phyloP scores from a whole-genome alignment of 2,888 invertebrate species.

The Scaptomyza parva region DNA sequence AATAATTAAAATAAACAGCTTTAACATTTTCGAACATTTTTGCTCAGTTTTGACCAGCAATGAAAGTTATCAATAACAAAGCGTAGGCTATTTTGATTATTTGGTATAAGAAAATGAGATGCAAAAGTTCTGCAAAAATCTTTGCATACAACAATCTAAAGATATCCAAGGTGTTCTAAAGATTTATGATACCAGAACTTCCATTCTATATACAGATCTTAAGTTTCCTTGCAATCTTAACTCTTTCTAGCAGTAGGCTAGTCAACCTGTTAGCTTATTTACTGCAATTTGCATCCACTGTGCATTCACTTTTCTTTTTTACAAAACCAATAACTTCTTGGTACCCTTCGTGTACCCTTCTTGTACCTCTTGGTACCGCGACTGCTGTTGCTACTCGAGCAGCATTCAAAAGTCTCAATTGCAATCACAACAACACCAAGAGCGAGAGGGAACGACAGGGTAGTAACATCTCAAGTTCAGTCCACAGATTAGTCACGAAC shows the following conservation, averaged over 20 bases:
- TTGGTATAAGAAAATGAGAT: too few species aligned
- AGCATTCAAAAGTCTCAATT: conserved; percentile 60
- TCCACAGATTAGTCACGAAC: conserved; percentile 75
- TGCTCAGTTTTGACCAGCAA: too few species aligned
- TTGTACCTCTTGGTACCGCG: conserved; percentile 15
- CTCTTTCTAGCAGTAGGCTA: too few species aligned
- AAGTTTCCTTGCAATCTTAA: not conserved
- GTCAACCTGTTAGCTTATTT: not conserved
- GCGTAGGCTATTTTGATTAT: too few species aligned
- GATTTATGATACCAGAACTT: not conserved
- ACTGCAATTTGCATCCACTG: conserved; percentile 26
- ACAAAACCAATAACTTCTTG: conserved; percentile 37
- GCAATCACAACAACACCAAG: conserved; percentile 49
- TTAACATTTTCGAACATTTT: too few species aligned
- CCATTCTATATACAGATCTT: not conserved
- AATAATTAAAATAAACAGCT: too few species aligned
- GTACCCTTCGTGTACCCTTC: not conserved
- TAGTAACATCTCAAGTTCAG: conserved; percentile 66
- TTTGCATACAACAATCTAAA: too few species aligned
- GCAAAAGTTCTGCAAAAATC: too few species aligned
- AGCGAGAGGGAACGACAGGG: conserved; percentile 5
- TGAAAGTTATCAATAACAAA: too few species aligned
- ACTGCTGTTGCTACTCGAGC: conserved; percentile 17
- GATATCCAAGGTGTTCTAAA: too few species aligned
- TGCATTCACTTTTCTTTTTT: conserved; percentile 60